Evolutionary conservation across 2,888 invertebrate genomes (phyloP), one percentile per base, ranked within the genome.

Genomic region (Teleogryllus oceanicus): DNA sequence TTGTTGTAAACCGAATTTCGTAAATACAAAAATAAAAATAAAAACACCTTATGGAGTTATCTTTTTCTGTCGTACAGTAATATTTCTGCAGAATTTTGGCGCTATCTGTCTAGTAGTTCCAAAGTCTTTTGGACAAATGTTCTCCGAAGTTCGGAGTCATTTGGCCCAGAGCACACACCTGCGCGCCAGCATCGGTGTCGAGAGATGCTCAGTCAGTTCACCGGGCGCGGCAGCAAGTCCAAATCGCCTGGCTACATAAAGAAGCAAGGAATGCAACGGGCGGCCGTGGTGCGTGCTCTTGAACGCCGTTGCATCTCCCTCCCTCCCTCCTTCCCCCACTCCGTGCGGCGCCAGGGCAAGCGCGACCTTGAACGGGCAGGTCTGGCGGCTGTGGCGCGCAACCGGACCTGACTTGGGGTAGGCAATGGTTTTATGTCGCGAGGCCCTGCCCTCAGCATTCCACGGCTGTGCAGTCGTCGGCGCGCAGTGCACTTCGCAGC

Each of bases 351-450:
- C n/a, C n/a, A 13, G 75, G 18, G 24, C 18, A 12, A 37, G 37
- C 16, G 76, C 24, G 16, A 16, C 49, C 24, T 16, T 49, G 76
- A 11, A 11, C 18, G 77, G 77, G 50, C n/a, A 49, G 77, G 77
- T 49, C 62, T 62, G 62, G 62, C 11, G n/a, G 62, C 62, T 13
- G 62, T 18, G 62, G 62, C 62, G 62, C 62, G 62, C 62, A 62
- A 62, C 62, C 62, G 62, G 62, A 62, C 62, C 62, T 62, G 62
- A n/a, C 62, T 62, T 62, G 62, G 62, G 62, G 62, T 62, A 62
- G 62, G 62, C 62, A 62, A 62, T 62, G 62, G 62, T 18, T 62
- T 62, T 62, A 62, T n/a, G 62, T 62, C 62, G 62, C 62, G 16
- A 18, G 62, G 4, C 62, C n/a, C 62, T n/a, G 62, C 62, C 75